phyloP scores from a whole-genome alignment of 2,113 vertebrate species.

The Nycticebus coucang region DNA sequence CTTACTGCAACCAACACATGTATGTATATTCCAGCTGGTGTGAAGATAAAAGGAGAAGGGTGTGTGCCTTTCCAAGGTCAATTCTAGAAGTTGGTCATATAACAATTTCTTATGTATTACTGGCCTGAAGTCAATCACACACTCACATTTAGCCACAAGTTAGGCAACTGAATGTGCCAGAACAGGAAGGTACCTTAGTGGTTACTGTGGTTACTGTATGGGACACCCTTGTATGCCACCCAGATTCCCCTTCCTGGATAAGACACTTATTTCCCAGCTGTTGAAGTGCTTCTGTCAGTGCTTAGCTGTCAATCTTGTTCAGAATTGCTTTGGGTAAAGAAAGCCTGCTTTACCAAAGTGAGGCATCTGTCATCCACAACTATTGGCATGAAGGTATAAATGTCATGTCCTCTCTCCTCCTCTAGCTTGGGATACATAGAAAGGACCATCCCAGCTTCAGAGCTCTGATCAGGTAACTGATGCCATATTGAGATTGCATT shows the following conservation, averaged over 20 bases:
- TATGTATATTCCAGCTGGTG: background rate
- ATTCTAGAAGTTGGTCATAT: background rate
- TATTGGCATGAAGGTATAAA: background rate
- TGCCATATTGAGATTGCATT: background rate
- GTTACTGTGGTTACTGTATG: background rate
- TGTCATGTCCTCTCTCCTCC: background rate
- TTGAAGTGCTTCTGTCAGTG: background rate
- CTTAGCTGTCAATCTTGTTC: background rate
- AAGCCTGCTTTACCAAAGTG: background rate
- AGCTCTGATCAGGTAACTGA: background rate
- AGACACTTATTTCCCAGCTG: background rate
- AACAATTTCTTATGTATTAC: background rate
- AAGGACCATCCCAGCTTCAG: background rate
- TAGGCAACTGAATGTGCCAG: background rate
- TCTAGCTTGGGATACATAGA: background rate
- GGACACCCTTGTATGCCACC: background rate
- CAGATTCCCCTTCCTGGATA: background rate
- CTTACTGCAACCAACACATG: background rate
- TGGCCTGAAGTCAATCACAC: background rate
- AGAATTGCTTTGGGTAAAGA: background rate
- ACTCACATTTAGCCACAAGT: background rate
- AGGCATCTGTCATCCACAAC: background rate
- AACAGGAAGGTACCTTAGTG: background rate
- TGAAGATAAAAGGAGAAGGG: background rate
- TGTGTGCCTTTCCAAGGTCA: background rate